Conservation (phyloP, 2,888 invertebrate species). For the Cephus runcator region DNA sequence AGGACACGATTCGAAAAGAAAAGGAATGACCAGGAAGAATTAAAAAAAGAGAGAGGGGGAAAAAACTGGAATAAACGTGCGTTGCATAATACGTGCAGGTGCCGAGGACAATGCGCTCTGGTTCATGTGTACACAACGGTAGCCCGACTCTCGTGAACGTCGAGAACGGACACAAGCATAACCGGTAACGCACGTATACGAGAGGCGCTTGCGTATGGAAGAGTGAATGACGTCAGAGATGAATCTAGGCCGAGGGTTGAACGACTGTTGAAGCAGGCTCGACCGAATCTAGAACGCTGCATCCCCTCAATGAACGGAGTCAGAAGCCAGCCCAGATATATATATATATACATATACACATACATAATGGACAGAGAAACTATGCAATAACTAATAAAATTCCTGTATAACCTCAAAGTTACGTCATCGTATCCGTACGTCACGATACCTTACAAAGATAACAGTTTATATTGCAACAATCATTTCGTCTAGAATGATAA, state of each 20-base stretch:
- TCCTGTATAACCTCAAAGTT: too few species aligned
- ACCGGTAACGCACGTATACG: conserved; percentile 21
- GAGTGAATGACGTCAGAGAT: conserved; percentile 55
- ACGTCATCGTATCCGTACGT: too few species aligned
- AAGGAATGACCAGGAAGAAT: background rate
- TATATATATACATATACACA: too few species aligned
- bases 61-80: conserved; percentile 8
- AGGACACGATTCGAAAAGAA: background rate
- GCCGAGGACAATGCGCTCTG: conserved; percentile 34
- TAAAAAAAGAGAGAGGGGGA: background rate
- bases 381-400: too few species aligned
- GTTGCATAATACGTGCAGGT: conserved; percentile 32
- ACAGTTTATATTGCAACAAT: too few species aligned
- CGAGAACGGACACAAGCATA: conserved; percentile 12
- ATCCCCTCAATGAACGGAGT: conserved; percentile 46
- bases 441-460: too few species aligned
- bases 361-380: too few species aligned
- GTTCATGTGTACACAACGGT: conserved; percentile 10
- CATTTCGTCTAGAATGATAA: too few species aligned
- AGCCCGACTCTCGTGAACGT: background rate
- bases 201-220: conserved; percentile 28
- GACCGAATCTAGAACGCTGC: conserved; percentile 53
- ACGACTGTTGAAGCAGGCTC: conserved; percentile 59
- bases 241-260: conserved; percentile 63
- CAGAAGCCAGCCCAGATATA: conserved; percentile 12